These are phyloP conservation scores for Clinocottus analis DNA, from an alignment of 2,113 vertebrate genomes.

Conservation along the genomic window DNA sequence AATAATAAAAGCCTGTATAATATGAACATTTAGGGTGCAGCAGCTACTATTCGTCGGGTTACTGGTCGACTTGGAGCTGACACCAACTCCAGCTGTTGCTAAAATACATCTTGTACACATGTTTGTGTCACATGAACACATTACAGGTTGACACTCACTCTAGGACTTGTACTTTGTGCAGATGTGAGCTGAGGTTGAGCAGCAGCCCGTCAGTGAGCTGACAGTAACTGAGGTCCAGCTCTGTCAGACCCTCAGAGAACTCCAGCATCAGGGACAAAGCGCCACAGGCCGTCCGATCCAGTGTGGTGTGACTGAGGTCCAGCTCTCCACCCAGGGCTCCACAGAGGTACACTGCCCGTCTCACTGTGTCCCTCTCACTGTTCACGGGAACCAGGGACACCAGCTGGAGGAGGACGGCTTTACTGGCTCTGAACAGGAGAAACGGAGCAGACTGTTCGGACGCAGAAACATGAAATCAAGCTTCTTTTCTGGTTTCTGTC, in stretches of 20 bases:
- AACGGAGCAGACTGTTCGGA: neutral
- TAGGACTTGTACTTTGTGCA: conserved; percentile 49
- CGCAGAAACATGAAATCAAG: neutral
- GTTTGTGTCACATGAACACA: neutral
- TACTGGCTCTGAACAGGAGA: conserved; percentile 33
- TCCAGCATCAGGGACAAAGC: conserved; percentile 48
- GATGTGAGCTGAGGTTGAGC: conserved; percentile 13
- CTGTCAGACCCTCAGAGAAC: conserved; percentile 23
- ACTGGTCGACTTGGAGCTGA: neutral
- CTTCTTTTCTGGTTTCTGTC: neutral
- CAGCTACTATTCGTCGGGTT: too few species aligned
- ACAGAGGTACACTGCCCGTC: conserved; percentile 25
- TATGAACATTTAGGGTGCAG: too few species aligned
- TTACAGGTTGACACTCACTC: conserved; percentile 37
- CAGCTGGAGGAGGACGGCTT: conserved; percentile 45
- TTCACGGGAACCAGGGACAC: conserved; percentile 32
- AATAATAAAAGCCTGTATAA: too few species aligned
- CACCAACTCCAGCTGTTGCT: neutral
- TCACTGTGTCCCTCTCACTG: neutral
- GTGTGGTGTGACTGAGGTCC: conserved; percentile 48
- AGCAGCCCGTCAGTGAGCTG: conserved; percentile 51
- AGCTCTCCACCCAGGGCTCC: conserved; percentile 39
- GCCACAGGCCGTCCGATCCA: conserved; percentile 34
- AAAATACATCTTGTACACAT: neutral
- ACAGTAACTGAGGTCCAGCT: conserved; percentile 61